phyloP scores from a whole-genome alignment of 2,797 vertebrate species.

The Jordanella pulchra region DNA sequence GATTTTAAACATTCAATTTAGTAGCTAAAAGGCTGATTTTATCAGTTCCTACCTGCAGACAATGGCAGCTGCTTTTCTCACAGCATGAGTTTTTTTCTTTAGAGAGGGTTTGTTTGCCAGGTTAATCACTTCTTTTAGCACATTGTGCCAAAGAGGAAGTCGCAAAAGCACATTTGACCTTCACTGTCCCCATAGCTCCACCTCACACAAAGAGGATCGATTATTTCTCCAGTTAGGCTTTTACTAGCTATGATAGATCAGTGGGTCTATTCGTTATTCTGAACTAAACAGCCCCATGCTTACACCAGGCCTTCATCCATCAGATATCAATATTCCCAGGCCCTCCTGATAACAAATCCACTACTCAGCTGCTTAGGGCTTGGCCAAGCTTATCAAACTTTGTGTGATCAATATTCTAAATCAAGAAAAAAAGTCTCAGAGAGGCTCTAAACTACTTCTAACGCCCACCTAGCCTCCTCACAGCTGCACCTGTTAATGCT shows the following conservation, averaged over 20 bases:
- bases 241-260: slow-evolving; percentile 70
- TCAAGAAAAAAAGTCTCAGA: slow-evolving; percentile 24
- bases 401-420: slow-evolving; percentile 70
- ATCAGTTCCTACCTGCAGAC: slow-evolving; percentile 5
- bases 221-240: slow-evolving; percentile 66
- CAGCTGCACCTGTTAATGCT: slow-evolving; percentile 41
- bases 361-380: slow-evolving; percentile 23
- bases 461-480: slow-evolving; percentile 33
- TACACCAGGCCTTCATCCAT: slow-evolving; percentile 46
- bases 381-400: slow-evolving; percentile 49
- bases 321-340: slow-evolving; percentile 76
- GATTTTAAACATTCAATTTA: neutral
- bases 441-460: slow-evolving; percentile 14
- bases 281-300: slow-evolving; percentile 39
- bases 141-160: neutral
- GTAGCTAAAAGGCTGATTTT: neutral
- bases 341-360: slow-evolving; percentile 56
- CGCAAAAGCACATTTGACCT: slow-evolving; percentile 57
- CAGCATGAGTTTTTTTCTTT: slow-evolving; percentile 5
- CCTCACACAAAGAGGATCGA: slow-evolving; percentile 56
- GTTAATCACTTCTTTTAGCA: slow-evolving; percentile 20
- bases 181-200: slow-evolving; percentile 36
- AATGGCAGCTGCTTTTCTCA: slow-evolving; percentile 6
- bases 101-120: slow-evolving; percentile 19
- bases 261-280: slow-evolving; percentile 59